Conservation (phyloP, 2,888 invertebrate genomes). For the Nebria brevicollis region DNA sequence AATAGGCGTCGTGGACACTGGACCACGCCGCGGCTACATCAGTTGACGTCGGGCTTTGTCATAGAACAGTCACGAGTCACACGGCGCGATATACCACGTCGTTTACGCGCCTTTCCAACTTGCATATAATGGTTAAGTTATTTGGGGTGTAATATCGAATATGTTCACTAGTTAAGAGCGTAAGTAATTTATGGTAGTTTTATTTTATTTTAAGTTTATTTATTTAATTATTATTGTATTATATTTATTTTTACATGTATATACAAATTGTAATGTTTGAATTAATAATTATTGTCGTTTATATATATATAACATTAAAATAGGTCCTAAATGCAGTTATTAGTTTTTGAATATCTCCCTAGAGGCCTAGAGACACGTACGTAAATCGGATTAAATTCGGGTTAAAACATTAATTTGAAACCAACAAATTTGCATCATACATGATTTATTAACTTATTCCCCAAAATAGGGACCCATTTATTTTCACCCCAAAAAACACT, state of each 20-base stretch:
- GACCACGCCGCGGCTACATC: neutral
- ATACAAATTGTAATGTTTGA: too few relatives aligned
- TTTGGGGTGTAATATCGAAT: neutral
- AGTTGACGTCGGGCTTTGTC: neutral
- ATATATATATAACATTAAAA: neutral
- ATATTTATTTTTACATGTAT: neutral
- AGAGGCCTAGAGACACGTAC: neutral
- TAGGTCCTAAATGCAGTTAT: neutral
- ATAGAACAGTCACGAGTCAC: neutral
- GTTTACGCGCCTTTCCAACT: neutral
- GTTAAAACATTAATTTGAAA: neutral
- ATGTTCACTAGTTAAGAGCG: neutral
- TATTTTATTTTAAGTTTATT: neutral
- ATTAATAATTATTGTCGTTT: too few relatives aligned
- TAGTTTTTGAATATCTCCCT: neutral
- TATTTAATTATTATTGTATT: neutral
- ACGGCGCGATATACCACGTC: neutral
- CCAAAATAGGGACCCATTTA: neutral
- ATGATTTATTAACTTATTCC: neutral
- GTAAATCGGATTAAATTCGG: neutral
- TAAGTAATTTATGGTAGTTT: neutral
- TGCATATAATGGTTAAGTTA: neutral
- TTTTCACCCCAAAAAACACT: neutral
- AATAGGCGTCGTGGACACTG: neutral
- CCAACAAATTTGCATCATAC: neutral